Evolutionary conservation across 64 coral and sea anemone species (phyloP).

Genomic region (Cladopsammia gracilis): DNA sequence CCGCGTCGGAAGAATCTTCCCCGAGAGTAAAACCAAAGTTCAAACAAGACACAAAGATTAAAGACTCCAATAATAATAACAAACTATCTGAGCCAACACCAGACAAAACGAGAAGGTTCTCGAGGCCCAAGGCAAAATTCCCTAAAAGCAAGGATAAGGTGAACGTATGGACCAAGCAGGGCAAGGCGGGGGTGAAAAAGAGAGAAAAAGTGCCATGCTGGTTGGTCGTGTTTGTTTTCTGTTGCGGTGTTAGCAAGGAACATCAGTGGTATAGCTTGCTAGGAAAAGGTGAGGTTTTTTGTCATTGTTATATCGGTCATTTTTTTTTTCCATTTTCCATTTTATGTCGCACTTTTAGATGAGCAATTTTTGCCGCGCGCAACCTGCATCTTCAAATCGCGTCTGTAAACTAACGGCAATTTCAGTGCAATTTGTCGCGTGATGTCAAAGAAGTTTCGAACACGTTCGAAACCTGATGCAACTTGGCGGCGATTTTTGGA

Average conservation of each 20-base stretch:
- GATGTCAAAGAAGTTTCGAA: no score
- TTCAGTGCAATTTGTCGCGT: no score
- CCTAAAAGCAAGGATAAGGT: constrained; percentile 47
- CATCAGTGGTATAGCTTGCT: constrained; percentile 37
- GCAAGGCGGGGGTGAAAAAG: not conserved
- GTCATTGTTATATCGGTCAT: no score
- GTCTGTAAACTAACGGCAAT: no score
- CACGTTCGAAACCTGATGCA: no score
- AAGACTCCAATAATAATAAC: not conserved
- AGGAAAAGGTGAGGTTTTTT: constrained; percentile 12
- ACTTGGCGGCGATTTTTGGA: no score
- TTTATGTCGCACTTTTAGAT: no score
- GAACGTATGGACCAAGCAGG: constrained; percentile 32
- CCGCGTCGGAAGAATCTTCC: constrained; percentile 5
- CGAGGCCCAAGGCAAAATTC: constrained; percentile 30
- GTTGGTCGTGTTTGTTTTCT: constrained; percentile 14
- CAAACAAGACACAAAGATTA: not conserved
- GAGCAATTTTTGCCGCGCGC: no score
- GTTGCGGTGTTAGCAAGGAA: constrained; percentile 47
- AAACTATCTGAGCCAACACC: not conserved
- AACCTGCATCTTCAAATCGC: no score
- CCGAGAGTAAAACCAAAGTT: constrained; percentile 29
- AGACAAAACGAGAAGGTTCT: constrained; percentile 17
- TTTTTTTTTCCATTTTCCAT: not conserved
- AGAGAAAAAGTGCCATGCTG: not conserved